Conservation (phyloP, 2,113 vertebrate genomes). For the Spheniscus mendiculus region DNA sequence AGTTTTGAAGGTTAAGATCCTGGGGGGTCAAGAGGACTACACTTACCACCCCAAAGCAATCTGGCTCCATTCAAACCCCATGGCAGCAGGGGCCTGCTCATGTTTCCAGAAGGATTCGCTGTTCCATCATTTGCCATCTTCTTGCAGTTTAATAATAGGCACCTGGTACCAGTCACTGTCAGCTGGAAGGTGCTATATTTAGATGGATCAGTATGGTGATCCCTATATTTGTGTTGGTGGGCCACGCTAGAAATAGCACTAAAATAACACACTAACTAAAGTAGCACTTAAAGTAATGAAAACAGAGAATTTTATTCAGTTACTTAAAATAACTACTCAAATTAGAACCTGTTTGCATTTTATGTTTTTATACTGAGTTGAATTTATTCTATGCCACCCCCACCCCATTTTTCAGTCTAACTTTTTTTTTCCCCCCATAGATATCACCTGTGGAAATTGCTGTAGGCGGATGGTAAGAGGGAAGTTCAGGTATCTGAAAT, state of each 20-base stretch:
- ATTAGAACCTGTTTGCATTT: background rate
- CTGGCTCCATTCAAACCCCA: background rate
- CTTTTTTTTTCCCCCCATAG: accelerated
- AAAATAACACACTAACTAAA: background rate
- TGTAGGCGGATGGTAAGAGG: background rate
- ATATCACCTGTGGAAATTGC: background rate
- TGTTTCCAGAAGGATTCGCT: background rate
- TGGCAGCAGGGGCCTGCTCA: background rate
- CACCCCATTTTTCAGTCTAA: background rate
- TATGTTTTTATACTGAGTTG: background rate
- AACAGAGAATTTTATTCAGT: background rate
- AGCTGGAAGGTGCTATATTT: background rate
- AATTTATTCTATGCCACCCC: background rate
- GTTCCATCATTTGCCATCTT: background rate
- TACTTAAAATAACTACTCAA: background rate
- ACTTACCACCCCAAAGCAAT: background rate
- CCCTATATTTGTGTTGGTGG: background rate
- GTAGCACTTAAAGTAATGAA: background rate
- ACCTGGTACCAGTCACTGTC: background rate
- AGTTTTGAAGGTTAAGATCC: background rate
- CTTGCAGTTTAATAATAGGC: background rate
- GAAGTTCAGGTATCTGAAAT: background rate
- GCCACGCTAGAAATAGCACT: background rate
- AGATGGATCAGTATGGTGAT: background rate
- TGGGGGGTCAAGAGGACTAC: background rate